Conservation (phyloP, 2,888 invertebrate genomes). For the Liposcelis brunnea region DNA sequence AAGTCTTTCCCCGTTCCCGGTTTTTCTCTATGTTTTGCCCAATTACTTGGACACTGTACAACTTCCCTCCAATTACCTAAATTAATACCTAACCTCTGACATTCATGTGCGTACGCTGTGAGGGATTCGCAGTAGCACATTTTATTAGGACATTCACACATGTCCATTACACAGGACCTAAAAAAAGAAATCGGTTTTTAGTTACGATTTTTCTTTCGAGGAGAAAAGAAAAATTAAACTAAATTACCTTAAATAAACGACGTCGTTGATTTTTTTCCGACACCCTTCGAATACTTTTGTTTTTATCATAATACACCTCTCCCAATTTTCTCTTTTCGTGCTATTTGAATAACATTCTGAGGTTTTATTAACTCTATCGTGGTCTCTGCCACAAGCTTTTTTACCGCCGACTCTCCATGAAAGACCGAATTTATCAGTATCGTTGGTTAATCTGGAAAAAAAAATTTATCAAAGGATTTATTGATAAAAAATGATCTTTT, state of each 20-base stretch:
- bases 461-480: too few species aligned
- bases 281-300: conserved; percentile 53
- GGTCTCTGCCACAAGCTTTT: conserved; percentile 42
- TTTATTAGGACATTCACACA: conserved; percentile 68
- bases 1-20: too few species aligned
- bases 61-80: conserved; percentile 52
- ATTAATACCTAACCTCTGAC: conserved; percentile 56
- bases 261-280: conserved; percentile 57
- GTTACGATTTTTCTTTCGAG: background rate
- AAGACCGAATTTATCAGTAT: conserved; percentile 55
- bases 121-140: conserved; percentile 81
- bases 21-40: conserved; percentile 17
- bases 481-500: too few species aligned
- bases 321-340: conserved; percentile 26
- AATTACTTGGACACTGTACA: conserved; percentile 43
- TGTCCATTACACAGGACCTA: conserved; percentile 66
- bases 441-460: conserved; percentile 32
- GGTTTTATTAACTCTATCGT: conserved; percentile 7
- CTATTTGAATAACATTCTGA: conserved; percentile 17
- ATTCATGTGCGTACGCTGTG: conserved; percentile 76
- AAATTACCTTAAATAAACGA: conserved; percentile 55
- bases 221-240: too few species aligned
- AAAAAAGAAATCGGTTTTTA: conserved; percentile 13
- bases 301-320: conserved; percentile 35
- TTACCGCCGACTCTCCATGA: conserved; percentile 83